Evolutionary conservation across 2,797 vertebrate species (phyloP).

Genomic region (Eulemur coronatus): DNA sequence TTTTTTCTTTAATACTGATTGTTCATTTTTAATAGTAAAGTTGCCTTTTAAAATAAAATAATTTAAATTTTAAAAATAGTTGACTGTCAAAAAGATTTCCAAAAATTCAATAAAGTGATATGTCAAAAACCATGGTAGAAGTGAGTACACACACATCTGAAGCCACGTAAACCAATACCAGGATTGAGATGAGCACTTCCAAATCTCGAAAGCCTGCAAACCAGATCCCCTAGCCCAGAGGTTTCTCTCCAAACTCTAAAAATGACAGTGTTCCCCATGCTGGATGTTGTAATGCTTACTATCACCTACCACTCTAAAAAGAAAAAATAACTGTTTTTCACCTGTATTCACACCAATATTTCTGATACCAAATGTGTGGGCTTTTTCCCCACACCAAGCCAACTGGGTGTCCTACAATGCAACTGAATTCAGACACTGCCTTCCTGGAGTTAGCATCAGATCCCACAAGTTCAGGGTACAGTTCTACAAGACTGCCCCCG

Average conservation of each 20-base stretch:
- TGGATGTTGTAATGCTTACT: background rate
- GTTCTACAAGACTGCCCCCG: background rate
- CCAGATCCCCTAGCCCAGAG: background rate
- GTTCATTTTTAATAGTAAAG: slow-evolving; percentile 34
- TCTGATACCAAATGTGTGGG: background rate
- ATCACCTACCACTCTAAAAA: background rate
- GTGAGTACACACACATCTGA: background rate
- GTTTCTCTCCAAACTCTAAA: background rate
- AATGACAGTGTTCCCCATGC: background rate
- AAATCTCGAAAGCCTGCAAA: background rate
- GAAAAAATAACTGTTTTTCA: background rate
- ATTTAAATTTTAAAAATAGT: background rate
- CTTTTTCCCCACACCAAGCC: background rate
- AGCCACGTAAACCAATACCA: background rate
- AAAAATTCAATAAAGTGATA: background rate
- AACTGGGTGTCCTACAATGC: background rate
- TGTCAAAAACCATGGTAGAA: background rate
- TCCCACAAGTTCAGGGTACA: background rate
- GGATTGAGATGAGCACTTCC: background rate
- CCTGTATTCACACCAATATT: background rate
- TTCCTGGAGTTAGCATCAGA: background rate
- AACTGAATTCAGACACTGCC: background rate
- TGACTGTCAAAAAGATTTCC: background rate
- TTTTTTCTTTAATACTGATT: background rate
- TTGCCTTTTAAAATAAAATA: background rate